These are phyloP conservation scores for Leucoraja erinaceus DNA, from an alignment of 2,113 vertebrate genomes.

Conservation along the genomic window DNA sequence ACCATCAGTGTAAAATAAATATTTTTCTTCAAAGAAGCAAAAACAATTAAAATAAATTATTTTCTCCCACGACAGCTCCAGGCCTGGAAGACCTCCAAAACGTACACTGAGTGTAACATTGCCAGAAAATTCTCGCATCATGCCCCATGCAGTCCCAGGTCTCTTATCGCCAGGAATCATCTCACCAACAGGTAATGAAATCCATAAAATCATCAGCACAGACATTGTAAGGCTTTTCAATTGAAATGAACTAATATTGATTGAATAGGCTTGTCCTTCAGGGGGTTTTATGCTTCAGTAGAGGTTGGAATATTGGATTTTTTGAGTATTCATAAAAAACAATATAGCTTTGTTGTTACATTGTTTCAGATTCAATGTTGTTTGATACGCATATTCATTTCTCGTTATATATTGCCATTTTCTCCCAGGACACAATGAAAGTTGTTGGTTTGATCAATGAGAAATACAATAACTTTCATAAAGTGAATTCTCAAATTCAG, in stretches of 20 bases:
- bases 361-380: conserved; percentile 52
- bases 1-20: background rate
- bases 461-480: background rate
- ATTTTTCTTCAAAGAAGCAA: conserved; percentile 3
- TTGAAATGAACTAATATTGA: conserved; percentile 72
- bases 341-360: conserved; percentile 46
- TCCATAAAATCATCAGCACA: conserved; percentile 48
- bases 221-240: conserved; percentile 51
- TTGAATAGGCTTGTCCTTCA: conserved; percentile 64
- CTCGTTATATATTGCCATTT: conserved; percentile 25
- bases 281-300: conserved; percentile 58
- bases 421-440: background rate
- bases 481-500: background rate
- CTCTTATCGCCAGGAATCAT: conserved; percentile 81
- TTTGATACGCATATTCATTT: conserved; percentile 53
- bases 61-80: conserved; percentile 63
- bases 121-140: conserved; percentile 70
- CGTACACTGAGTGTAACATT: conserved; percentile 72
- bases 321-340: conserved; percentile 50
- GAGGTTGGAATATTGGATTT: conserved; percentile 68
- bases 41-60: conserved; percentile 45
- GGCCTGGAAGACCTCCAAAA: conserved; percentile 85
- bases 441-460: conserved; percentile 5
- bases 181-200: conserved; percentile 78
- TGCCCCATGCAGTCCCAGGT: conserved; percentile 73